Base-by-base conservation (phyloP, 2,888 invertebrate species). In the Epinotia nisella region DNA sequence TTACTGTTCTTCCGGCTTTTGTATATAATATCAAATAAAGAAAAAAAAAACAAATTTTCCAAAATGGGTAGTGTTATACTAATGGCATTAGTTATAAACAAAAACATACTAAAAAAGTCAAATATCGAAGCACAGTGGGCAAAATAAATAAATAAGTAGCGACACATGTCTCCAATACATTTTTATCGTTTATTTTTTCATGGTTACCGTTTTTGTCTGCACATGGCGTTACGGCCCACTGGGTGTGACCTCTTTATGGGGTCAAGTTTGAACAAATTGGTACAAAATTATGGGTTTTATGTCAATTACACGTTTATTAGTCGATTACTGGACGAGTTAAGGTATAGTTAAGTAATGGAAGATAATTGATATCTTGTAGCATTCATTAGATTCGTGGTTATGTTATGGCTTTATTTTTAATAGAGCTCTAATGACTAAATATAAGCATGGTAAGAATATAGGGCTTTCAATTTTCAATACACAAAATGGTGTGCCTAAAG, bases 171-270 rank as follows among this genome's bases (percentile, higher is more conserved):
- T 29, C 3, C 58, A 67, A 67, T 67, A 67, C 11, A 45, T 24
- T 66, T 41, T 53, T 15, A 65, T 35, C 21, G 39, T 24, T 29
- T n/a, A n/a, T 53, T 61, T 35, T 55, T 60, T 45, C 53, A 71
- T 58, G 72, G 67, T 72, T 68, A 71, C 68, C 74, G 80, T 82
- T 82, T 65, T 81, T n/a, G 75, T 76, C 67, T 75, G 79, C 86
- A 85, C 82, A 85, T 86, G 88, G 76, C 80, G 88, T 85, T 83
- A 76, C 82, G 85, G 76, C 72, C 82, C 83, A 87, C 78, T 83
- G 84, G 78, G 76, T 81, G 74, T 86, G 89, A 89, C 85, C 90
- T 85, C 81, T 86, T 87, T 85, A 87, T 87, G 83, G 88, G 80
- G 85, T 89, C 88, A 88, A 84, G 77, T 84, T 82, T 84, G 75